Conservation (phyloP, 2,113 vertebrate genomes). For the Actenoides lindsayi region DNA sequence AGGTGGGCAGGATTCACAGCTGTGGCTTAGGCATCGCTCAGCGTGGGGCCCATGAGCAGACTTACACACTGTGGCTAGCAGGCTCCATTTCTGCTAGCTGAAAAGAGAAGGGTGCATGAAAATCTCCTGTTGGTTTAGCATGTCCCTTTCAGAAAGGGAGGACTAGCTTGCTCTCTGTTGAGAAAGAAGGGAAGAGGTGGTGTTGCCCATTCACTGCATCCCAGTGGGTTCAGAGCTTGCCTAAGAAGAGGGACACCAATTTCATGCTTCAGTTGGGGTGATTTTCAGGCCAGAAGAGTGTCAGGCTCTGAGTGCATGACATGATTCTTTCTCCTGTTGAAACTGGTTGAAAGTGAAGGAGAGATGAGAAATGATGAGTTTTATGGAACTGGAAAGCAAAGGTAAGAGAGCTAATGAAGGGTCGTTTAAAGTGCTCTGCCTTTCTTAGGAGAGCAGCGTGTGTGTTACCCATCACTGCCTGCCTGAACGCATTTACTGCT, state of each 20-base stretch:
- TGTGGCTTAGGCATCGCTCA: neutral
- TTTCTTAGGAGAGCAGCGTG: accelerated
- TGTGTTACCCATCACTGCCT: accelerated
- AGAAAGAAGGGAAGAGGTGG: neutral
- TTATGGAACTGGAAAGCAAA: neutral
- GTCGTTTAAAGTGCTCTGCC: neutral
- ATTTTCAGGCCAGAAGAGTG: neutral
- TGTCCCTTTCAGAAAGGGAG: neutral
- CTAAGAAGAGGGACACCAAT: neutral
- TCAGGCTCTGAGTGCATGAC: accelerated
- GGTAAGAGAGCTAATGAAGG: neutral
- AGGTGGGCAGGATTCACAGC: neutral
- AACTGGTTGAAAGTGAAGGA: neutral
- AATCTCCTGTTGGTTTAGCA: neutral
- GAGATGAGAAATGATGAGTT: neutral
- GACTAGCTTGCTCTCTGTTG: neutral
- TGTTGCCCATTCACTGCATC: neutral
- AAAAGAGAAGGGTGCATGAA: neutral
- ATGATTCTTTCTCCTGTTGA: neutral
- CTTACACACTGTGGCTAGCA: neutral
- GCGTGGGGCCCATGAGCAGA: accelerated
- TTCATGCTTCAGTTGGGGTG: neutral
- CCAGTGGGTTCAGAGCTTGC: neutral
- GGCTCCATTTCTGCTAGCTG: neutral
- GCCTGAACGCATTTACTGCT: neutral